Evolutionary conservation across 2,888 invertebrate genomes (phyloP).

Genomic region (Nephrocerus scutellatus): DNA sequence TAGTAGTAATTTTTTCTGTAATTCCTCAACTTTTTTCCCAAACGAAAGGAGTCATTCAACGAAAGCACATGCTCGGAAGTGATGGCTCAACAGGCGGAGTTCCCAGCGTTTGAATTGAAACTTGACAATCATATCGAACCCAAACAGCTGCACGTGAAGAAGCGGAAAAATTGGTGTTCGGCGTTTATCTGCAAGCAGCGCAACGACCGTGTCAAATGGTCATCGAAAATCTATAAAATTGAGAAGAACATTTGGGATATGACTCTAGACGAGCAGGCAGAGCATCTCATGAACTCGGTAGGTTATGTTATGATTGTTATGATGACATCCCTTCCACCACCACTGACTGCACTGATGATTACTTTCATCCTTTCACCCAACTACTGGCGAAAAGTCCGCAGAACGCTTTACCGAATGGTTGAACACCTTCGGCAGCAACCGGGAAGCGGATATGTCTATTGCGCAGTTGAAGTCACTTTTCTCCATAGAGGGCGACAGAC

Average conservation of each 20-base stretch:
- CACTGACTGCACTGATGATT: no score
- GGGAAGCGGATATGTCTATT: constrained; percentile 37
- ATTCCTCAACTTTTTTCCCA: neutral
- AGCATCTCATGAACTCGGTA: constrained; percentile 44
- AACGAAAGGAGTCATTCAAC: constrained; percentile 24
- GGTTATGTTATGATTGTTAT: constrained; percentile 12
- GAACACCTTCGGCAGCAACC: constrained; percentile 36
- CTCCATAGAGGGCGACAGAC: constrained; percentile 41
- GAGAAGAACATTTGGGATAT: constrained; percentile 31
- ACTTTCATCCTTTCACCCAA: neutral
- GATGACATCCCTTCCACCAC: constrained; percentile 3
- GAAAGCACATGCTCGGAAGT: constrained; percentile 41
- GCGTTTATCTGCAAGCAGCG: constrained; percentile 33
- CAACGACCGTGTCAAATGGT: constrained; percentile 42
- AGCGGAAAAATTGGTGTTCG: constrained; percentile 36
- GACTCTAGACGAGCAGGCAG: constrained; percentile 43
- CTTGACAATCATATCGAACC: constrained; percentile 31
- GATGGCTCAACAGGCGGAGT: constrained; percentile 35
- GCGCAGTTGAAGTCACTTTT: constrained; percentile 43
- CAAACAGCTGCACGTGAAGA: constrained; percentile 22
- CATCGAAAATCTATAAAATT: constrained; percentile 38
- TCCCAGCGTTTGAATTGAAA: constrained; percentile 32
- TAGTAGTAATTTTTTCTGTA: neutral
- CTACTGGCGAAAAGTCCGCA: no score
- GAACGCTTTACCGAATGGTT: constrained; percentile 44